Evolutionary conservation across 53 echinoderm and acorn worm genomes (phyloP).

Genomic region (Temnopleurus reevesii): DNA sequence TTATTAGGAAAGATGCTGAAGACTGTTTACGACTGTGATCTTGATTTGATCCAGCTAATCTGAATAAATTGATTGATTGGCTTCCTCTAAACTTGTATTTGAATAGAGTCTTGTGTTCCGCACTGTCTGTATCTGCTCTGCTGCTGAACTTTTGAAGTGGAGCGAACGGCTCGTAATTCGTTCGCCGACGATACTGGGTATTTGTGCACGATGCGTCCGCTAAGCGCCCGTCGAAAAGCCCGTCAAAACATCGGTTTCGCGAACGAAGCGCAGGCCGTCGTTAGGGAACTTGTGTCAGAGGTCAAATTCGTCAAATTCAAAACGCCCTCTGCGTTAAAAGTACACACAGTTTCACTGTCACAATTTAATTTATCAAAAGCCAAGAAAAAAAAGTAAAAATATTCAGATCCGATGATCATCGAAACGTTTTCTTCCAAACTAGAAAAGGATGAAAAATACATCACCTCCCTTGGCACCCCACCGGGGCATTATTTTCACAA

Average conservation of each 20-base stretch:
- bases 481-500: too few relatives aligned
- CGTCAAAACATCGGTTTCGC: background rate
- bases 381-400: too few relatives aligned
- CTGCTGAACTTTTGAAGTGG: too few relatives aligned
- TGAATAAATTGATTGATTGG: background rate
- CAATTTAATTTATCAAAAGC: too few relatives aligned
- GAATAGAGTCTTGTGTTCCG: too few relatives aligned
- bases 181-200: background rate
- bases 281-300: conserved; percentile 52
- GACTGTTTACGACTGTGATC: background rate
- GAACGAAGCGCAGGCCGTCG: conserved; percentile 36
- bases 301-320: background rate
- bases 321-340: conserved; percentile 6
- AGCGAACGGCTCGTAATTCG: background rate
- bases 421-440: too few relatives aligned
- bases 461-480: too few relatives aligned
- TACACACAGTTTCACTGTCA: background rate
- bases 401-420: too few relatives aligned
- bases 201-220: background rate
- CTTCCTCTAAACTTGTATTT: too few relatives aligned
- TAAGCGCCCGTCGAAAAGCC: background rate
- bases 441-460: too few relatives aligned
- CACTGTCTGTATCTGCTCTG: too few relatives aligned
- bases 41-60: background rate
- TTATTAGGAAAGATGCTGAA: background rate